phyloP scores from a whole-genome alignment of 2,113 vertebrate genomes.

The Alligator mississippiensis region DNA sequence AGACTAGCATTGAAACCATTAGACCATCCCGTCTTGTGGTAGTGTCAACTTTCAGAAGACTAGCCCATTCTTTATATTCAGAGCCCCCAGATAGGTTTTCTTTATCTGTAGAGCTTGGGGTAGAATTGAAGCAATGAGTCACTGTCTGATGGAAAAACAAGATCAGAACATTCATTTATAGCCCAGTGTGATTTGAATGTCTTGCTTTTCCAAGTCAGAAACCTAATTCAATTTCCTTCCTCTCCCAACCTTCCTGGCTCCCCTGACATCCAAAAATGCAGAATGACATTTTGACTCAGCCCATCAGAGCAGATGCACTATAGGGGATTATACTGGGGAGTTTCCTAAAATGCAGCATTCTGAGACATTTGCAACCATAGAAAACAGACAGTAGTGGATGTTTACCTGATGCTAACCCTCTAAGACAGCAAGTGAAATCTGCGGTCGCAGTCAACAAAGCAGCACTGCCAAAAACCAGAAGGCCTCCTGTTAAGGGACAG shows the following conservation, averaged over 20 bases:
- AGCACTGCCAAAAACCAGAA: not conserved
- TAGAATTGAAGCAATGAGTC: constrained; percentile 62
- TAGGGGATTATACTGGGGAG: constrained; percentile 60
- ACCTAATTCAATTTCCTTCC: constrained; percentile 48
- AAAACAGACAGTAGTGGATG: not conserved
- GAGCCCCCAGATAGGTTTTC: not conserved
- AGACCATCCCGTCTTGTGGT: not conserved
- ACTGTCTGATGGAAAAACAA: constrained; percentile 50
- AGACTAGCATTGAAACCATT: not conserved
- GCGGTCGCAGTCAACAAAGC: not conserved
- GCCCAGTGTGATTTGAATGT: constrained; percentile 69
- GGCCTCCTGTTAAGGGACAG: not conserved
- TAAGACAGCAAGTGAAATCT: not conserved
- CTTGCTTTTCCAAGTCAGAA: constrained; percentile 72
- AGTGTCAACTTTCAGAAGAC: not conserved
- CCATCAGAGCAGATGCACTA: constrained; percentile 66
- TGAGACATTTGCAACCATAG: not conserved
- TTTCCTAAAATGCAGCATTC: constrained; percentile 40
- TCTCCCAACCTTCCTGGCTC: constrained; percentile 65
- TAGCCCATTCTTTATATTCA: not conserved
- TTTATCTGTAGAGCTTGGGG: constrained; percentile 42
- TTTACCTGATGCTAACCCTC: constrained; percentile 28
- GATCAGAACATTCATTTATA: constrained; percentile 52
- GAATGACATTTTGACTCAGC: constrained; percentile 69
- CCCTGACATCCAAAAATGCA: constrained; percentile 62